Percentiles rank a stretch among this genome's conserved stretches.
phyloP scores from a whole-genome alignment of 2,113 vertebrate species.

The Ptychochromis oligacanthus region DNA sequence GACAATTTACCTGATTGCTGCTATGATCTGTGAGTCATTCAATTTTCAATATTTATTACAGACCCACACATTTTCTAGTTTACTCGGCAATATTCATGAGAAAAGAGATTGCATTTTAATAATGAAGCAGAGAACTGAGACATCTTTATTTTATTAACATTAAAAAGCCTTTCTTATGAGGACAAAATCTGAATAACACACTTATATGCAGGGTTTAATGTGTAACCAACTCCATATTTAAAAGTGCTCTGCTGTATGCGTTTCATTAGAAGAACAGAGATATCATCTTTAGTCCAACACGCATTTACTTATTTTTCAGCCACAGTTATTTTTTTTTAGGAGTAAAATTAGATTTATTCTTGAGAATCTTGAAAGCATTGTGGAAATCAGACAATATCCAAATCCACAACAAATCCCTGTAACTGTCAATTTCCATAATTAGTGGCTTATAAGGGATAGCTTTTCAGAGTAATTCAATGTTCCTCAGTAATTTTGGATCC shows the following conservation, averaged over 20 bases:
- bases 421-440: constrained; percentile 56
- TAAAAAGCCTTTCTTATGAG: constrained; percentile 10
- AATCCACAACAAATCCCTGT: constrained; percentile 40
- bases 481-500: background rate
- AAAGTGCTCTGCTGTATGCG: background rate
- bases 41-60: constrained; percentile 56
- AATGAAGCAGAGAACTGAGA: constrained; percentile 18
- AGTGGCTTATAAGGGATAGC: constrained; percentile 27
- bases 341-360: constrained; percentile 1
- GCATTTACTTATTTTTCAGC: constrained; percentile 4
- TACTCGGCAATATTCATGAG: constrained; percentile 22
- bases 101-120: constrained; percentile 12
- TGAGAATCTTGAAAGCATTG: constrained; percentile 6
- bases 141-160: constrained; percentile 16
- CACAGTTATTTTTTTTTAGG: constrained; percentile 24
- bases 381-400: constrained; percentile 27
- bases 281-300: background rate
- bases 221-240: constrained; percentile 1
- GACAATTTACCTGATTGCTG: constrained; percentile 60
- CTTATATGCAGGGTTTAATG: background rate
- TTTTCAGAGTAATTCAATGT: constrained; percentile 19
- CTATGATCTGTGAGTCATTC: constrained; percentile 64
- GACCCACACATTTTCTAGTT: constrained; percentile 33
- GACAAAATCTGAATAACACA: constrained; percentile 4
- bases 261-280: constrained; percentile 2